phyloP scores from a whole-genome alignment of 30 jellyfish, hydroid and myxozoan species.

The Aurelia sp. region DNA sequence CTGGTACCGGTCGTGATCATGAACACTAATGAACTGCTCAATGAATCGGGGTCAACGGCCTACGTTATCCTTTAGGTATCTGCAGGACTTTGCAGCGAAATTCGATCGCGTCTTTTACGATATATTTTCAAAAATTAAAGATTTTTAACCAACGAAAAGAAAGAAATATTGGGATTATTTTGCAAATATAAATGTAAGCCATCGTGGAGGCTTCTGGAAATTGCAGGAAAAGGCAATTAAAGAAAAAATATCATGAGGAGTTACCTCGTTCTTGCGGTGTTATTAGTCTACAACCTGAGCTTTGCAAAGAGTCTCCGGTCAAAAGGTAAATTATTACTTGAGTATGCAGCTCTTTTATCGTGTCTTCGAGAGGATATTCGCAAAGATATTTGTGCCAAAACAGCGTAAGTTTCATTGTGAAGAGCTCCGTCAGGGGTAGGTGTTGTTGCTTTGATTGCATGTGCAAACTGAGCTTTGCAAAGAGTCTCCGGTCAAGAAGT shows the following conservation, averaged over 20 bases:
- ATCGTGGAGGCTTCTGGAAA: constrained; percentile 51
- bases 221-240: constrained; percentile 10
- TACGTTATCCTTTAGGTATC: constrained; percentile 67
- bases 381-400: too few relatives aligned
- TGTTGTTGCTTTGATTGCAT: not conserved
- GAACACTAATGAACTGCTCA: constrained; percentile 59
- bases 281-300: constrained; percentile 37
- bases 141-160: not conserved
- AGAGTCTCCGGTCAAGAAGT: constrained; percentile 42
- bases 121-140: constrained; percentile 15
- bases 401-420: too few relatives aligned
- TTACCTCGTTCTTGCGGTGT: constrained; percentile 19
- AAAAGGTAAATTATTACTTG: constrained; percentile 11
- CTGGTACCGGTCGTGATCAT: constrained; percentile 74
- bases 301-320: constrained; percentile 43
- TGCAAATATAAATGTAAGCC: constrained; percentile 20
- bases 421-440: too few relatives aligned
- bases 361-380: too few relatives aligned
- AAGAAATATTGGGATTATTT: constrained; percentile 6
- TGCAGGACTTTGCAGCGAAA: constrained; percentile 8
- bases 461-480: constrained; percentile 25
- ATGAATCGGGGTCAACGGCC: constrained; percentile 54
- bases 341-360: not conserved
- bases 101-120: constrained; percentile 42
- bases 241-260: constrained; percentile 13